Evolutionary conservation across 2,888 invertebrate species (phyloP).

Genomic region (Leptinotarsa peninsularis): DNA sequence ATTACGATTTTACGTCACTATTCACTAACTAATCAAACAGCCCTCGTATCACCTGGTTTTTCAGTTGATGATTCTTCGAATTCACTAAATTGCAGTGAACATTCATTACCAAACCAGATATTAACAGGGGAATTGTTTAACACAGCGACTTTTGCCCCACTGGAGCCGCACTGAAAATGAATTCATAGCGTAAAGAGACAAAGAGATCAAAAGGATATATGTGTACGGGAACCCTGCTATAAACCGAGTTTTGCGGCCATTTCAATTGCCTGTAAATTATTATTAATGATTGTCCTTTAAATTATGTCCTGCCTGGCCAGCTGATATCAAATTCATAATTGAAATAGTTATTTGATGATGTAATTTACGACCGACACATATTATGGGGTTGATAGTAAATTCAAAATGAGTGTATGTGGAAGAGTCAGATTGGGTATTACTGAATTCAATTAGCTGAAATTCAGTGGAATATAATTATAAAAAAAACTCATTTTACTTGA

Average conservation of each 20-base stretch:
- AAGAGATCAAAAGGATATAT: constrained; percentile 24
- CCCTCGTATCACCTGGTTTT: no score
- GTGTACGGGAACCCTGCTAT: constrained; percentile 18
- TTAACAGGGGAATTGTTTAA: not conserved
- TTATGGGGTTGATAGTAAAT: not conserved
- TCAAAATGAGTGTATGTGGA: not conserved
- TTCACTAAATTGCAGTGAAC: not conserved
- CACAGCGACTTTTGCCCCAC: not conserved
- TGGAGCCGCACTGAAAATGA: constrained; percentile 7
- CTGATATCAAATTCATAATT: constrained; percentile 14
- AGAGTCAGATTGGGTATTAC: not conserved
- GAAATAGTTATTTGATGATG: constrained; percentile 16
- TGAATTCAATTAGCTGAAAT: not conserved
- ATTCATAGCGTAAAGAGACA: constrained; percentile 6
- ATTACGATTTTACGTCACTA: no score
- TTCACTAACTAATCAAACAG: no score
- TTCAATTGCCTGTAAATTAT: constrained; percentile 26
- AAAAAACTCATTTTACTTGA: no score
- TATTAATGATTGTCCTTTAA: constrained; percentile 18
- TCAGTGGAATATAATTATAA: no score
- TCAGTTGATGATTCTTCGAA: not conserved
- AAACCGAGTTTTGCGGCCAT: constrained; percentile 18
- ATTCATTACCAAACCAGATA: not conserved
- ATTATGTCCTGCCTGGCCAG: constrained; percentile 19
- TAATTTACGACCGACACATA: not conserved